Evolutionary conservation across 1,140 invertebrate genomes (phyloP).

Genomic region (Belonocnema kinseyi): DNA sequence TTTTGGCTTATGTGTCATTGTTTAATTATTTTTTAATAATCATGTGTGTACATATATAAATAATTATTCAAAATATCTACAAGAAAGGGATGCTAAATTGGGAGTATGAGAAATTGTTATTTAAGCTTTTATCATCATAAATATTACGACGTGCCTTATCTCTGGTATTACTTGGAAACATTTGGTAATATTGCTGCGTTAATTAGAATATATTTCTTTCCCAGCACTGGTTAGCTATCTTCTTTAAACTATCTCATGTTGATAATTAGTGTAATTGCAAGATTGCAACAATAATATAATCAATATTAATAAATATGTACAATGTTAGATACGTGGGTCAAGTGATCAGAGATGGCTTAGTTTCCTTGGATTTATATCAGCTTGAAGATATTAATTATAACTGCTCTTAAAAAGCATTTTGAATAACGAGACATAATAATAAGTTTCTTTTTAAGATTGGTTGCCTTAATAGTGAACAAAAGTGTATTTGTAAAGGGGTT

Average conservation of each 20-base stretch:
- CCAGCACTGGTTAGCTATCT: slow-evolving; percentile 4
- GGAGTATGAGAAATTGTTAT: background rate
- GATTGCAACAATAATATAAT: background rate
- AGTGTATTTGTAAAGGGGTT: background rate
- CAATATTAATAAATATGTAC: too few relatives aligned
- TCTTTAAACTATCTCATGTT: slow-evolving; percentile 9
- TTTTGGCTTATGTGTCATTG: background rate
- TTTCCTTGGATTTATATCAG: too few relatives aligned
- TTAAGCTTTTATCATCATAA: slow-evolving; percentile 2
- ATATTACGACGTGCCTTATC: slow-evolving; percentile 8
- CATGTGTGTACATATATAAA: too few relatives aligned
- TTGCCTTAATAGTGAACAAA: background rate
- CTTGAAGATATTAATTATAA: too few relatives aligned
- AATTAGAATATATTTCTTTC: slow-evolving; percentile 13
- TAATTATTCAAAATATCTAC: background rate
- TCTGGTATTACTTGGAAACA: background rate
- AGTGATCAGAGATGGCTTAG: too few relatives aligned
- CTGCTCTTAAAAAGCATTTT: too few relatives aligned
- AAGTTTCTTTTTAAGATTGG: background rate
- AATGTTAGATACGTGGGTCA: too few relatives aligned
- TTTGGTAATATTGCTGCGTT: slow-evolving; percentile 15
- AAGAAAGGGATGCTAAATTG: background rate
- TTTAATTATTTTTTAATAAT: background rate
- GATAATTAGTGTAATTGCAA: background rate
- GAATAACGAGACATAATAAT: too few relatives aligned